Evolutionary conservation across 2,797 vertebrate genomes (phyloP).

Genomic region (Paratrypauchen microcephalus): DNA sequence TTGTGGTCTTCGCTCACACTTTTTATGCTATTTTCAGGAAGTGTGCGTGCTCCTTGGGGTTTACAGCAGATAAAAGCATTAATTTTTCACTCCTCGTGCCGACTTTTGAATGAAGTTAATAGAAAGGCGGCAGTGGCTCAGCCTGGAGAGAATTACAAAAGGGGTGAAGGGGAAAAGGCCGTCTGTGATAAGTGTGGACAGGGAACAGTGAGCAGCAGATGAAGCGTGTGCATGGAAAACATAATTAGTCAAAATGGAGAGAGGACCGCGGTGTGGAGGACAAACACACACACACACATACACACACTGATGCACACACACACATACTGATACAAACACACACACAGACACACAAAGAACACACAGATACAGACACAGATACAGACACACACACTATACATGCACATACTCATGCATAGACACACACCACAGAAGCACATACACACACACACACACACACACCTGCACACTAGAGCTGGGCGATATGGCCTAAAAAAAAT

Average conservation of each 20-base stretch:
- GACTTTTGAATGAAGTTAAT: conserved; percentile 61
- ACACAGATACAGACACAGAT: conserved; percentile 23
- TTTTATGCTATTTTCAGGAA: conserved; percentile 44
- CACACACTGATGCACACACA: conserved; percentile 27
- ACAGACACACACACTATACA: conserved; percentile 25
- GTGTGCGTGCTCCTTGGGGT: conserved; percentile 34
- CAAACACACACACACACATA: conserved; percentile 21
- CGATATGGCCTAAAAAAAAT: too few species aligned
- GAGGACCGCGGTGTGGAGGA: conserved; percentile 41
- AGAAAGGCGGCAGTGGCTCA: conserved; percentile 41
- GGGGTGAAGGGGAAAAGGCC: conserved; percentile 29
- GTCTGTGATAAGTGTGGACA: conserved; percentile 43
- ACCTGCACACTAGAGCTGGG: too few species aligned
- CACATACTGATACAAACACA: conserved; percentile 30
- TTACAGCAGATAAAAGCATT: conserved; percentile 54
- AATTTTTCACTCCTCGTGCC: conserved; percentile 49
- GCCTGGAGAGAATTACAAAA: conserved; percentile 52
- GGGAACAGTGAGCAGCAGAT: conserved; percentile 54
- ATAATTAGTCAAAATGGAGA: conserved; percentile 60
- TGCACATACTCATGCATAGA: background rate
- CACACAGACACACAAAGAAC: conserved; percentile 11
- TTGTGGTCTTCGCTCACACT: conserved; percentile 32
- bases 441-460: too few species aligned
- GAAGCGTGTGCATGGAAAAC: conserved; percentile 66
- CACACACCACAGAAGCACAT: too few species aligned